These are phyloP conservation scores for Tachina lurida DNA, from an alignment of 2,888 invertebrate species.

Conservation along the genomic window DNA sequence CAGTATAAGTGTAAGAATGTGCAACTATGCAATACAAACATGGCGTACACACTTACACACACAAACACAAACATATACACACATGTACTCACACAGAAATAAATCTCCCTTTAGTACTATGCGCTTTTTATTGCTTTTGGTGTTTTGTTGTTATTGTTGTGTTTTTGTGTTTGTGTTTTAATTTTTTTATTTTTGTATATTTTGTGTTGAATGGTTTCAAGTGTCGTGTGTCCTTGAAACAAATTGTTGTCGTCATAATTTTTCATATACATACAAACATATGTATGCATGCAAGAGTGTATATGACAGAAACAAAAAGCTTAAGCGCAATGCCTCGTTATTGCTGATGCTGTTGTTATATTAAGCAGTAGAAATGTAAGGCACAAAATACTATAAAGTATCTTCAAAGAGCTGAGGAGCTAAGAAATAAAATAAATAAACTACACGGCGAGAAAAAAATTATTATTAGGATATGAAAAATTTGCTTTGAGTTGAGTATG, in stretches of 20 bases:
- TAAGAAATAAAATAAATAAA: neutral
- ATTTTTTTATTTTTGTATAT: neutral
- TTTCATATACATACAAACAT: slow-evolving; percentile 59
- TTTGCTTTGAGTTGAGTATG: no score
- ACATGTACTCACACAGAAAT: neutral
- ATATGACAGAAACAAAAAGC: neutral
- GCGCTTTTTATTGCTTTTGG: slow-evolving; percentile 50
- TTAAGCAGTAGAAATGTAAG: slow-evolving; percentile 5
- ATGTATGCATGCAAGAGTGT: neutral
- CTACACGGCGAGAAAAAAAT: neutral
- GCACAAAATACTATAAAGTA: slow-evolving; percentile 14
- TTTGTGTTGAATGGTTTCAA: slow-evolving; percentile 67
- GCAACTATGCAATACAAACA: slow-evolving; percentile 70
- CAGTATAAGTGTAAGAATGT: slow-evolving; percentile 68
- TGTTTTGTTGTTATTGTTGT: slow-evolving; percentile 40
- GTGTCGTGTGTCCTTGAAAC: slow-evolving; percentile 74
- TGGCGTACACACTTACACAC: slow-evolving; percentile 55
- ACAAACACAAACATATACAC: neutral
- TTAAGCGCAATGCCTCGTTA: neutral
- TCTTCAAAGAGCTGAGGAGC: neutral
- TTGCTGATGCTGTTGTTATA: slow-evolving; percentile 33
- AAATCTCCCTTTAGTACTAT: slow-evolving; percentile 28
- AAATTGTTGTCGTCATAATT: slow-evolving; percentile 73
- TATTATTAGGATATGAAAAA: neutral
- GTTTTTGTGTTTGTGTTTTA: neutral